phyloP scores from a whole-genome alignment of 37 sponge, comb jelly and placozoan species.

The Ephydatia muelleri region DNA sequence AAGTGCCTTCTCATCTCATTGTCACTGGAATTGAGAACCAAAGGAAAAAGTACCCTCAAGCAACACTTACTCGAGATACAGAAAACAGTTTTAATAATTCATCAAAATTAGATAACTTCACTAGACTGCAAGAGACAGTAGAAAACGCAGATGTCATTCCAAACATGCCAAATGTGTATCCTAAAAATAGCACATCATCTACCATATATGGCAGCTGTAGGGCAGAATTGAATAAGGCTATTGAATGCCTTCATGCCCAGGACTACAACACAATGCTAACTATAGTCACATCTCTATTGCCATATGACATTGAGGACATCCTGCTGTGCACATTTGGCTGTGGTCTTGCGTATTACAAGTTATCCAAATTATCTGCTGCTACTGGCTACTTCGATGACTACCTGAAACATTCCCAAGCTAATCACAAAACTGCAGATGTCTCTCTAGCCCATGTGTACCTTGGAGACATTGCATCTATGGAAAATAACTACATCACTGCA shows the following conservation, averaged over 20 bases:
- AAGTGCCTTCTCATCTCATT: too few relatives aligned
- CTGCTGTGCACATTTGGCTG: background rate
- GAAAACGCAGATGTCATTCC: too few relatives aligned
- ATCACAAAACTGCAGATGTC: conserved; percentile 26
- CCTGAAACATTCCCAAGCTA: background rate
- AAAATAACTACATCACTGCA: conserved; percentile 24
- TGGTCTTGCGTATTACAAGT: background rate
- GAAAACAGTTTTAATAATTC: too few relatives aligned
- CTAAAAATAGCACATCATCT: background rate
- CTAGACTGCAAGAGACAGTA: too few relatives aligned
- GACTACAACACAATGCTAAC: background rate
- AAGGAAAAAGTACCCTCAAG: too few relatives aligned
- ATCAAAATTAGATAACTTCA: too few relatives aligned
- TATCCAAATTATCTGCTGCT: background rate
- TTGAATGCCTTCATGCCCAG: background rate
- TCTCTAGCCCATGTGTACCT: conserved; percentile 50
- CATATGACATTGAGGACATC: background rate
- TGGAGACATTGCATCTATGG: conserved; percentile 47
- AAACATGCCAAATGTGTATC: background rate
- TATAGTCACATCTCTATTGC: background rate
- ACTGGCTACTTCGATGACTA: background rate
- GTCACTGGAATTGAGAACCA: too few relatives aligned
- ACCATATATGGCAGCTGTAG: background rate
- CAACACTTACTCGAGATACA: too few relatives aligned
- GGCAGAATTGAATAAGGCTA: background rate